Base-by-base conservation (phyloP, 2,888 invertebrate species). In the Deilephila elpenor region DNA sequence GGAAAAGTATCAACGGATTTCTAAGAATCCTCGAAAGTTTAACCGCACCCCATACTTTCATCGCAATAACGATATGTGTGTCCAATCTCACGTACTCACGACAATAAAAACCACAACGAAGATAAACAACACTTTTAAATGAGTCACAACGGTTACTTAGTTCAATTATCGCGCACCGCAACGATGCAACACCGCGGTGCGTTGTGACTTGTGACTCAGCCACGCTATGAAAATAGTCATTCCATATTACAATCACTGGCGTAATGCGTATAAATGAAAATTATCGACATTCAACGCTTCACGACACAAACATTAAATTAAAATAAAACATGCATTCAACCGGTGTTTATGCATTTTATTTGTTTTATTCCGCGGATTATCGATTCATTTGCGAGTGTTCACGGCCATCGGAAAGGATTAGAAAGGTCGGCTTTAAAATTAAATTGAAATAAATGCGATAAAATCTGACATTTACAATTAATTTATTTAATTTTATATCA, bases 381-480 rank as follows among this genome's bases (percentile, higher is more conserved):
- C 67, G 67, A 67, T 67, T 67, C 67, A 67, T 67, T 67, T 67
- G 67, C 25, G 51, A 51, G 44, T 56, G n/a, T 67, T 67, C 51
- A 67, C 67, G 67, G 67, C 44, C 67, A 51, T 67, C 51, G 25
- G 25, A 25, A 67, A 51, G 67, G 67, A 67, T 67, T 67, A 67
- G 67, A 67, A 67, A 67, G 67, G 67, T 67, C 51, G 44, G 25
- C 6, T 25, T 67, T 67, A 25, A 67, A 51, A 67, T 67, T 44
- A 25, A 51, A 6, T 67, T 67, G 67, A 67, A 51, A 67, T 67
- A 51, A 11, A 51, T 17, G 25, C 67, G 67, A 67, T 67, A 67
- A 67, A 51, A 14, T 17, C 5, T 67, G 67, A 25, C 67, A 51
- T 67, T 25, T 67, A 44, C 25, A 67, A 67, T 67, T 44, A 67